Evolutionary conservation across 2,113 vertebrate species (phyloP), one percentile per base, ranked within the genome.

Genomic region (Tursiops truncatus): DNA sequence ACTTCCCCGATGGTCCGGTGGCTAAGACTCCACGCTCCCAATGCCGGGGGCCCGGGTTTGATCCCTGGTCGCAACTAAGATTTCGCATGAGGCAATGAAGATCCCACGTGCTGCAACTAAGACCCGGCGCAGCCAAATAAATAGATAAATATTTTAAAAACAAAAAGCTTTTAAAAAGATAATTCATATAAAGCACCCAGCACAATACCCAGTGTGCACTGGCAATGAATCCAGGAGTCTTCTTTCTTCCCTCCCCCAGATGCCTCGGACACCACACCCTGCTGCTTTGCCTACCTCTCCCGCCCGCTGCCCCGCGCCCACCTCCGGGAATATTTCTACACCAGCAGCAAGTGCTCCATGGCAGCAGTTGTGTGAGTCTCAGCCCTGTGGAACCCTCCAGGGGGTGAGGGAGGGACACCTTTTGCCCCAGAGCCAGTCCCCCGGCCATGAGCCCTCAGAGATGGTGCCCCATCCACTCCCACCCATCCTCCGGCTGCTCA

Each of bases 321-420:
- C 18, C 0, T 98, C 89, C 92, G 26, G 86, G 97, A 98, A 3
- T 98, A 98, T 83, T 98, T 98, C 97, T 98, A 98, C 84, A 98
- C 98, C 97, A 98, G 98, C 80, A 87, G 97, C 96, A 98, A 97
- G 82, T 98, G 98, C 65, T 87, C 97, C 84, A 89, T 56, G 5
- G 70, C 81, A 56, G 98, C 97, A 7, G 97, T 98, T 1, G 96
- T 98, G 98, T 98, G 58, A 98, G 98, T 98, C 38, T 92, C 67
- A 53, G 56, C 10, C 73, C 74, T 18, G 1, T 5, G 53, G 31
- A 41, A 26, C 31, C 76, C 56, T 70, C 17, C 17, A 1, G 76
- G 10, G 28, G 6, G 14, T 41, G 38, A 15, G 58, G 47, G 58
- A 94, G 56, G 67, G 41, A 44, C 18, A 14, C 7, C 28, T 71